phyloP scores from a whole-genome alignment of 2,113 vertebrate species.

The Polypterus senegalus region DNA sequence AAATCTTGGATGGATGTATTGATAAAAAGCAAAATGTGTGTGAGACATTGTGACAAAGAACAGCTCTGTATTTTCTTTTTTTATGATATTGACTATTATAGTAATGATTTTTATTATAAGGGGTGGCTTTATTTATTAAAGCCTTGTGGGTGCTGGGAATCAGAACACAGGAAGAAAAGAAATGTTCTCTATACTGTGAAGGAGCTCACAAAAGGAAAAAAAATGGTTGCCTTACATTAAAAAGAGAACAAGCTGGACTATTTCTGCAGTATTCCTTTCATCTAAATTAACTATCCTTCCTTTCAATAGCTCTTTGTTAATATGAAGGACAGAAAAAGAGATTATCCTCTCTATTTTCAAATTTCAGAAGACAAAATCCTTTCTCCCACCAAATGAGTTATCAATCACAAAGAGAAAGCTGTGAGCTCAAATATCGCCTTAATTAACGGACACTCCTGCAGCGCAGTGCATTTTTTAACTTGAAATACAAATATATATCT shows the following conservation, averaged over 20 bases:
- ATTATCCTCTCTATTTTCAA: constrained; percentile 31
- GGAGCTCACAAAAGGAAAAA: constrained; percentile 34
- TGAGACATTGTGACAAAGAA: constrained; percentile 15
- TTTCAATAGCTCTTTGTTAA: constrained; percentile 18
- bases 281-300: constrained; percentile 26
- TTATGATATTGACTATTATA: constrained; percentile 18
- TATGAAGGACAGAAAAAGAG: constrained; percentile 23
- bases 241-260: constrained; percentile 29
- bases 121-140: constrained; percentile 16
- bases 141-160: constrained; percentile 16
- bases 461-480: constrained; percentile 89
- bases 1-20: constrained; percentile 19
- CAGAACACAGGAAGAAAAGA: constrained; percentile 35
- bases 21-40: constrained; percentile 11
- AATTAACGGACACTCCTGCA: constrained; percentile 92
- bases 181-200: constrained; percentile 55
- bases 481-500: constrained; percentile 72
- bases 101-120: constrained; percentile 18
- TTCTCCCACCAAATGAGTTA: constrained; percentile 34
- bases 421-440: constrained; percentile 98
- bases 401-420: constrained; percentile 59
- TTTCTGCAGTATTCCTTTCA: constrained; percentile 29
- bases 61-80: constrained; percentile 18
- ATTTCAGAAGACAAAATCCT: constrained; percentile 25
- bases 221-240: constrained; percentile 66